Percentiles rank a stretch among this genome's conserved stretches.
phyloP scores from a whole-genome alignment of 2,888 invertebrate genomes.

The Lepas anatifera region DNA sequence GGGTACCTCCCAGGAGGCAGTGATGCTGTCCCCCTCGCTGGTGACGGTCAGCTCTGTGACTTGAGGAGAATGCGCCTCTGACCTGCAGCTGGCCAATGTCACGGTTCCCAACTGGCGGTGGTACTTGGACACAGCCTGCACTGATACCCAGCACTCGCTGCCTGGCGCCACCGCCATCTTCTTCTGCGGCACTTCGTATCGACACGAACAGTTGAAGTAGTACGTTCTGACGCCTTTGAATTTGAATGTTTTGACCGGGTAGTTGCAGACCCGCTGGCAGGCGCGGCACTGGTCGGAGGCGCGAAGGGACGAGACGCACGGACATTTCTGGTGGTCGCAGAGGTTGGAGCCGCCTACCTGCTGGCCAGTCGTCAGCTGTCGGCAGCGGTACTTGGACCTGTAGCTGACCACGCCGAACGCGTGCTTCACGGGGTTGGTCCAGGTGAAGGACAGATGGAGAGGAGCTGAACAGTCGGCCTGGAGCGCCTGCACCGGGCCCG shows the following conservation, averaged over 20 bases:
- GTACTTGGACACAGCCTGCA: not conserved
- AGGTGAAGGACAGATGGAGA: not conserved
- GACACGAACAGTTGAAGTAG: conserved; percentile 2
- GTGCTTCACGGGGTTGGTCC: not conserved
- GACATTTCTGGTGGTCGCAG: not conserved
- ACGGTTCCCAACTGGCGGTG: not conserved
- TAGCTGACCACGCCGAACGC: conserved; percentile 2
- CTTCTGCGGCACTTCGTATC: not conserved
- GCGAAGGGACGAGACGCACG: not conserved
- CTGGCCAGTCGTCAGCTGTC: not conserved
- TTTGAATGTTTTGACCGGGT: not conserved
- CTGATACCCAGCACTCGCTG: not conserved
- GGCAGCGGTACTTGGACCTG: not conserved
- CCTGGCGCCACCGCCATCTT: not conserved
- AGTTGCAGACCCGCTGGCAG: conserved; percentile 8
- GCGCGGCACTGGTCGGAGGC: not conserved
- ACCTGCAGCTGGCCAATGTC: not conserved
- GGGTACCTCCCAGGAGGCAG: not conserved
- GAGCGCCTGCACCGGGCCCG: not conserved
- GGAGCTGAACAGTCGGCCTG: not conserved
- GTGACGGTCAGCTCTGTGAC: not conserved
- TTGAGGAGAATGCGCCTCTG: not conserved
- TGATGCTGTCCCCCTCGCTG: not conserved
- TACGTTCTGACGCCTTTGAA: not conserved
- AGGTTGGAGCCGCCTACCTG: not conserved